Percentiles rank a stretch among this genome's conserved stretches.
Conservation (phyloP, 2,797 vertebrate species). For the Tapirus indicus region DNA sequence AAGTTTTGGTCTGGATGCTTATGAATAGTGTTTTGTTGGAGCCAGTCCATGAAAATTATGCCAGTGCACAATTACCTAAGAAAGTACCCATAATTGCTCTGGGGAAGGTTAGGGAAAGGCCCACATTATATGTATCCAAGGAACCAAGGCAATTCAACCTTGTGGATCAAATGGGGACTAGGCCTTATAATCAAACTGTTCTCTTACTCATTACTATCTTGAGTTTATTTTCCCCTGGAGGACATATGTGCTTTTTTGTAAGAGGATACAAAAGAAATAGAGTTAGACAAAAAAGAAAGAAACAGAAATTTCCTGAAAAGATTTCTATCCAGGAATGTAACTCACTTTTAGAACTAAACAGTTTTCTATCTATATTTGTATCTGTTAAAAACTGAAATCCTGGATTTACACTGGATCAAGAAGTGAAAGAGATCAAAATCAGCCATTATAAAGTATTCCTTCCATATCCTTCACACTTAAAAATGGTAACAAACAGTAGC, state of each 20-base stretch:
- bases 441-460: background rate
- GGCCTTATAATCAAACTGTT: background rate
- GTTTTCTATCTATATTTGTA: background rate
- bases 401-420: background rate
- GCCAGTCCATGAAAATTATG: background rate
- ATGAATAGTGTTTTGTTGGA: background rate
- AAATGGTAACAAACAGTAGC: background rate
- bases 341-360: background rate
- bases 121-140: background rate
- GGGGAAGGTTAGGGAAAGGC: background rate
- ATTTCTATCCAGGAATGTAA: background rate
- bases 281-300: background rate
- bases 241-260: background rate
- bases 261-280: slow-evolving; percentile 1
- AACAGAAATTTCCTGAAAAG: background rate
- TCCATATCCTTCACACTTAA: background rate
- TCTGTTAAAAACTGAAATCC: background rate
- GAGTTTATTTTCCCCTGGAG: background rate
- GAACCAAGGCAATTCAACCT: background rate
- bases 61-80: background rate
- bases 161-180: background rate
- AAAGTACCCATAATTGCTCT: background rate
- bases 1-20: background rate
- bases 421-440: background rate
- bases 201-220: background rate